Evolutionary conservation across 1,140 invertebrate genomes (phyloP).

Genomic region (Melipona quadrifasciata): DNA sequence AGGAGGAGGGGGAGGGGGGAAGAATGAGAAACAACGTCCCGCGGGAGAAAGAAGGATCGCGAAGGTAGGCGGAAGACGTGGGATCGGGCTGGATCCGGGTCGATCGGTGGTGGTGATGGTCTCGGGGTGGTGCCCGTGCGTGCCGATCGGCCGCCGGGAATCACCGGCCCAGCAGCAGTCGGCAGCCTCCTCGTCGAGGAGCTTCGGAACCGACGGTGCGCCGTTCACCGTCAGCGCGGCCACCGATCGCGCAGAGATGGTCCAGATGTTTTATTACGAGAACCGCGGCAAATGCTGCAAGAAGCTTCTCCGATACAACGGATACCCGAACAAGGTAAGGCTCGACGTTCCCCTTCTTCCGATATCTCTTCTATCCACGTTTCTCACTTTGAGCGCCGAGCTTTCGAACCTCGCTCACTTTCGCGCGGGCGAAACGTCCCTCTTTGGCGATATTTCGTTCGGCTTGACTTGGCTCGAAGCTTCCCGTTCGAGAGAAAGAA

Average conservation of each 20-base stretch:
- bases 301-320: slow-evolving; percentile 87
- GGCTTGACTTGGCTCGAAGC: background rate
- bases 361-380: background rate
- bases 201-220: slow-evolving; percentile 67
- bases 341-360: background rate
- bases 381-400: too few species aligned
- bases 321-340: slow-evolving; percentile 87
- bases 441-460: background rate
- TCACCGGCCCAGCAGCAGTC: slow-evolving; percentile 71
- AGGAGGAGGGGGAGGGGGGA: background rate
- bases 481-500: background rate
- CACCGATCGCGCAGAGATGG: slow-evolving; percentile 81
- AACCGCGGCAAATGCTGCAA: slow-evolving; percentile 87
- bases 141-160: slow-evolving; percentile 79
- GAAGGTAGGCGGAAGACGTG: slow-evolving; percentile 49
- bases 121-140: slow-evolving; percentile 81
- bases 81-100: slow-evolving; percentile 40
- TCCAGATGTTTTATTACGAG: slow-evolving; percentile 89
- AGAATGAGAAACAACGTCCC: slow-evolving; percentile 38
- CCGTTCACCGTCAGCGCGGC: slow-evolving; percentile 76
- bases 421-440: too few species aligned
- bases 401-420: too few species aligned
- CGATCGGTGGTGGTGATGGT: slow-evolving; percentile 76
- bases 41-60: slow-evolving; percentile 54
- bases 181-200: slow-evolving; percentile 60